Conservation (phyloP, 2,888 invertebrate species). For the Drosophila cognata region DNA sequence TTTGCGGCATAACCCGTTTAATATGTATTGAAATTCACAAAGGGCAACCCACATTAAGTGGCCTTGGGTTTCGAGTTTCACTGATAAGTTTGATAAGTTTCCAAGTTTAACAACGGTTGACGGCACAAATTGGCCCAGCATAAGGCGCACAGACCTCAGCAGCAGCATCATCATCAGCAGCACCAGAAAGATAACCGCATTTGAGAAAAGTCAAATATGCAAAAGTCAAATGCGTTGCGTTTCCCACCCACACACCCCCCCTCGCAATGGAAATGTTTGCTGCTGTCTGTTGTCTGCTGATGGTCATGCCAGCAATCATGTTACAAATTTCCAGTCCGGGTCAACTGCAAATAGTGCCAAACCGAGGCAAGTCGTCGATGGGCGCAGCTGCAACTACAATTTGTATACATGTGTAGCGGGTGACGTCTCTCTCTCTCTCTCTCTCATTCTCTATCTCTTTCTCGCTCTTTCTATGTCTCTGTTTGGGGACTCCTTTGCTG, state of each 20-base stretch:
- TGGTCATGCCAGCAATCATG: conserved; percentile 75
- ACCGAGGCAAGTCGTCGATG: conserved; percentile 34
- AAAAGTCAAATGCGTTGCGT: conserved; percentile 79
- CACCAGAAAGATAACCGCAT: conserved; percentile 51
- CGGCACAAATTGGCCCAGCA: conserved; percentile 70
- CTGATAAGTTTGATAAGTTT: conserved; percentile 78
- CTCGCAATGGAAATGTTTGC: conserved; percentile 19
- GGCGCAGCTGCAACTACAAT: conserved; percentile 70
- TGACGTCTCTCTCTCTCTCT: conserved; percentile 12
- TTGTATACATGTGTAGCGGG: conserved; percentile 73
- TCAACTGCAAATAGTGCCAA: conserved; percentile 44
- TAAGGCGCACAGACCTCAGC: conserved; percentile 23
- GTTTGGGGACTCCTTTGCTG: conserved; percentile 53
- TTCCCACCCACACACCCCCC: not conserved
- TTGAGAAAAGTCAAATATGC: conserved; percentile 77
- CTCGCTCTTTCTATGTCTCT: conserved; percentile 8
- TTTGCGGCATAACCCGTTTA: conserved; percentile 80
- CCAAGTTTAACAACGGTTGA: conserved; percentile 78
- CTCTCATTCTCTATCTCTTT: conserved; percentile 3
- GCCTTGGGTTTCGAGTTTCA: conserved; percentile 50
- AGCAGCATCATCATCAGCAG: conserved; percentile 13
- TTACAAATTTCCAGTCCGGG: conserved; percentile 67
- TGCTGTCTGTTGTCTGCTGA: conserved; percentile 43
- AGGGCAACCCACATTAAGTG: conserved; percentile 74
- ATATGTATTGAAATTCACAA: conserved; percentile 78